Evolutionary conservation across 2,113 vertebrate genomes (phyloP).

Genomic region (Atherinomorus stipes): DNA sequence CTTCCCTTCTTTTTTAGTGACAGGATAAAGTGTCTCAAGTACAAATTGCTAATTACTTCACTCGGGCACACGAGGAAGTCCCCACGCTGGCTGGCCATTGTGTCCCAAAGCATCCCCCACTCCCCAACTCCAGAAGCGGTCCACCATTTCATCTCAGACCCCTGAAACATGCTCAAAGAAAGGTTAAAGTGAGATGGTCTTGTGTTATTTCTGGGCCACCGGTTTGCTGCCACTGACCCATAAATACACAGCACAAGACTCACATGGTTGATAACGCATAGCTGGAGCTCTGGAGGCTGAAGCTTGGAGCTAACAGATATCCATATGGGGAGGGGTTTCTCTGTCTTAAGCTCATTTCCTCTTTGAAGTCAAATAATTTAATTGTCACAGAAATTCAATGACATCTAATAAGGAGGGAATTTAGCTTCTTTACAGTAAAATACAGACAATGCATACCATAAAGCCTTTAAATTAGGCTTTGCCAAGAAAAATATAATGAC

Average conservation of each 20-base stretch:
- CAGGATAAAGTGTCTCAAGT: conserved; percentile 26
- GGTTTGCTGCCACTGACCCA: conserved; percentile 59
- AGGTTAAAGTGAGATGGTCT: conserved; percentile 29
- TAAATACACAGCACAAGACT: conserved; percentile 55
- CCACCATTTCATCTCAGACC: neutral
- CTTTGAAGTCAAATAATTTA: conserved; percentile 36
- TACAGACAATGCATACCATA: conserved; percentile 10
- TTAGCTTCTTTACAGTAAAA: conserved; percentile 13
- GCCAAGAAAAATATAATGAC: neutral
- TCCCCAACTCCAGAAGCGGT: neutral
- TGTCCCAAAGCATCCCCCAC: conserved; percentile 13
- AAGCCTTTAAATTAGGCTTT: conserved; percentile 33
- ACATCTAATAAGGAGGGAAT: conserved; percentile 10
- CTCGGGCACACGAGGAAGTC: neutral
- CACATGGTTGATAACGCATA: conserved; percentile 55
- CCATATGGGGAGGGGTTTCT: conserved; percentile 1
- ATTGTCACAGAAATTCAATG: conserved; percentile 20
- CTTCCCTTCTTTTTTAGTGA: conserved; percentile 48
- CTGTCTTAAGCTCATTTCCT: conserved; percentile 20
- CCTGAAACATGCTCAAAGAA: neutral
- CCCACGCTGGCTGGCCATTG: neutral
- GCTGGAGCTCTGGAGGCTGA: conserved; percentile 27
- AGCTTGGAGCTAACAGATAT: conserved; percentile 23
- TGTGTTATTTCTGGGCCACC: conserved; percentile 63
- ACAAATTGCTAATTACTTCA: neutral